These are phyloP conservation scores for Callocephalon fimbriatum DNA, from an alignment of 2,113 vertebrate genomes.

Conservation along the genomic window DNA sequence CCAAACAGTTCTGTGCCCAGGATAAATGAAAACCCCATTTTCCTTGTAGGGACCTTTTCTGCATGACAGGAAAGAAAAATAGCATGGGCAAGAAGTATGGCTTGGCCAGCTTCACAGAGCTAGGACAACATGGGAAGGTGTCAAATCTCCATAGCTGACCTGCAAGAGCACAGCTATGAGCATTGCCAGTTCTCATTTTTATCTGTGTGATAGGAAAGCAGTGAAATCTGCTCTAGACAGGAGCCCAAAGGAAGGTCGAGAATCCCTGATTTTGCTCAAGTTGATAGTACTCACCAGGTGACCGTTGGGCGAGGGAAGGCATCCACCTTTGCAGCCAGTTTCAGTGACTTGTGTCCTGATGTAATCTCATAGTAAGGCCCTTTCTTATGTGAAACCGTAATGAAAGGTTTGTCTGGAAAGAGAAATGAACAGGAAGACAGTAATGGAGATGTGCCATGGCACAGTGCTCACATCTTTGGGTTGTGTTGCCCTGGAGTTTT, in stretches of 20 bases:
- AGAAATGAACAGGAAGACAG: neutral
- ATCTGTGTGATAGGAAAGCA: neutral
- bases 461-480: neutral
- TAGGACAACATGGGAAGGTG: neutral
- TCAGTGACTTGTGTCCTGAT: conserved; percentile 74
- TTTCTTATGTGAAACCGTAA: conserved; percentile 73
- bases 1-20: neutral
- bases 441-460: neutral
- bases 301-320: conserved; percentile 80
- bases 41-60: neutral
- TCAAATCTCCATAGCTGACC: neutral
- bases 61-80: neutral
- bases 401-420: conserved; percentile 84
- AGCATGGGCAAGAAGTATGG: neutral
- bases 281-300: conserved; percentile 78
- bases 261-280: neutral
- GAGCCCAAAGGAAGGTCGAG: fast-evolving
- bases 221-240: neutral
- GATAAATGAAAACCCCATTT: neutral
- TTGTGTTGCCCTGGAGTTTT: neutral
- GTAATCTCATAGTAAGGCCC: neutral
- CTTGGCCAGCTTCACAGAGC: neutral
- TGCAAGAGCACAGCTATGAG: neutral
- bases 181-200: neutral
- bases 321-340: conserved; percentile 80